A percentile compares a stretch with the other conserved stretches of the same genome.
phyloP scores from a whole-genome alignment of 2,113 vertebrate genomes.

The Alexandromys fortis region DNA sequence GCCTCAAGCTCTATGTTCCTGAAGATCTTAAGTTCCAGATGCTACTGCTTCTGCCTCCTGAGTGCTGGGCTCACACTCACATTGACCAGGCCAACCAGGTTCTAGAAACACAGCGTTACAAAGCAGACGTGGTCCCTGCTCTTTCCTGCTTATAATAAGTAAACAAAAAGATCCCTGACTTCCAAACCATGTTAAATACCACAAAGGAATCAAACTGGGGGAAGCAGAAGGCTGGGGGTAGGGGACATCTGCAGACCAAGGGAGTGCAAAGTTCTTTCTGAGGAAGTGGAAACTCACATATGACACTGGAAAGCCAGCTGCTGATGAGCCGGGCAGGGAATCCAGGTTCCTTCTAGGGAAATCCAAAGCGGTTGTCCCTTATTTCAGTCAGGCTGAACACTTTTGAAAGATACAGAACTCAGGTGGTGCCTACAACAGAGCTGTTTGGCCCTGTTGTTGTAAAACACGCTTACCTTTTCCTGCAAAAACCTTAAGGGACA shows the following conservation, averaged over 20 bases:
- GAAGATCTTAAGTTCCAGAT: not conserved
- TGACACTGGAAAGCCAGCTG: not conserved
- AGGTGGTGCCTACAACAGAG: not conserved
- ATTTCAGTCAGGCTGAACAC: not conserved
- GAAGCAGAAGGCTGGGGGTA: not conserved
- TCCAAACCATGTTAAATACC: not conserved
- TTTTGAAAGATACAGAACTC: slow-evolving; percentile 13
- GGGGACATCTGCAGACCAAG: not conserved
- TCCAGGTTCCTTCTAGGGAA: not conserved
- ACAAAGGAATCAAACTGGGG: not conserved
- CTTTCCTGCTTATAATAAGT: not conserved
- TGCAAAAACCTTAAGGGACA: not conserved
- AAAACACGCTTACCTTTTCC: not conserved
- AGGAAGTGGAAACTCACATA: not conserved
- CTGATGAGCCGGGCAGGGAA: not conserved
- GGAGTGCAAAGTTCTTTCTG: not conserved
- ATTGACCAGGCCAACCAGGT: not conserved
- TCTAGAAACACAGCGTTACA: not conserved
- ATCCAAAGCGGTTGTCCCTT: not conserved
- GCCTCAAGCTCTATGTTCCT: not conserved
- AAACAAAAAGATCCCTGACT: not conserved
- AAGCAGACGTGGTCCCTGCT: not conserved
- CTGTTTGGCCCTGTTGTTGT: not conserved
- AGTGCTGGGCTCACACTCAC: not conserved
- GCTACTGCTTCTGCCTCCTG: not conserved